A percentile compares a stretch with the other conserved stretches of the same genome.
phyloP scores from a whole-genome alignment of 2,113 vertebrate genomes.

The Bothrops jararaca region DNA sequence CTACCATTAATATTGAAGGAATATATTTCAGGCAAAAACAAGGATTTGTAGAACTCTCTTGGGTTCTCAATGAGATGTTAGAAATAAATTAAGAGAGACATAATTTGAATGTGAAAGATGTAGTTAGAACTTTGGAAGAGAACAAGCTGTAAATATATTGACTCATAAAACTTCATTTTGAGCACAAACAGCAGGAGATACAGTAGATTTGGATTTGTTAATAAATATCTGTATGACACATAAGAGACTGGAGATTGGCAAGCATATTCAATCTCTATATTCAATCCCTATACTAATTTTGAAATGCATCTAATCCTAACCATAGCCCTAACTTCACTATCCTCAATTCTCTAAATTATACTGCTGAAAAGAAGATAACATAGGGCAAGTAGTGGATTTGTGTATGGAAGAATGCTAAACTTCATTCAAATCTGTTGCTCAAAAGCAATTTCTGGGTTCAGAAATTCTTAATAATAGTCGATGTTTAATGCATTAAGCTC shows the following conservation, averaged over 20 bases:
- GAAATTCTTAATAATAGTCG: not conserved
- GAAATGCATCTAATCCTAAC: not conserved
- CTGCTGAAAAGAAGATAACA: not conserved
- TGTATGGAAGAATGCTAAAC: not conserved
- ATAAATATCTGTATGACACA: not conserved
- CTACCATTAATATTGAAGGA: not conserved
- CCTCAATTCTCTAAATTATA: not conserved
- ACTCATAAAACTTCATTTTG: not conserved
- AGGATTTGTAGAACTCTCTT: not conserved
- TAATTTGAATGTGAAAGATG: not conserved
- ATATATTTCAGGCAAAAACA: not conserved
- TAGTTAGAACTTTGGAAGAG: not conserved
- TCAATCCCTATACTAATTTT: not conserved
- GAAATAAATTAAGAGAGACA: not conserved
- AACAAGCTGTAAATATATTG: not conserved
- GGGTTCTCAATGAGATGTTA: not conserved
- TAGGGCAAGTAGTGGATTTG: not conserved
- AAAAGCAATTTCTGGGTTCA: not conserved
- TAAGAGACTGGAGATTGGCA: not conserved
- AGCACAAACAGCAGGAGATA: not conserved
- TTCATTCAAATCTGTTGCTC: not conserved
- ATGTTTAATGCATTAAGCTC: not conserved
- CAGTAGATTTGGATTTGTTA: not conserved
- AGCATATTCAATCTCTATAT: not conserved
- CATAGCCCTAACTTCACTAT: not conserved